Evolutionary conservation across 2,888 invertebrate genomes (phyloP).

Genomic region (Phyto melanocephala): DNA sequence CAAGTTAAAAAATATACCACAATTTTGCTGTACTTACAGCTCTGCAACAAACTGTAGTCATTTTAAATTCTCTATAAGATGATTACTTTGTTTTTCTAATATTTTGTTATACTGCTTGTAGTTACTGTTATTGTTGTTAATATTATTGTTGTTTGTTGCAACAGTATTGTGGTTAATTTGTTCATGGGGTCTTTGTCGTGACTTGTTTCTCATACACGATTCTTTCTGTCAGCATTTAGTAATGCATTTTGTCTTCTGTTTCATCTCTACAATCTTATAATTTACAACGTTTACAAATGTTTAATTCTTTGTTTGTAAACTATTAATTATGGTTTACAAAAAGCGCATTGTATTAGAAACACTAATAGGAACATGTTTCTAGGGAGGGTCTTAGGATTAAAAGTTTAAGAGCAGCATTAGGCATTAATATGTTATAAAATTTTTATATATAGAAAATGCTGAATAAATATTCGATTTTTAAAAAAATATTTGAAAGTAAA

Average conservation of each 20-base stretch:
- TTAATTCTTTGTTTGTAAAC: constrained; percentile 34
- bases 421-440: too few species aligned
- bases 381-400: too few species aligned
- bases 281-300: constrained; percentile 51
- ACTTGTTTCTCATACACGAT: constrained; percentile 75
- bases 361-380: too few species aligned
- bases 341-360: not conserved
- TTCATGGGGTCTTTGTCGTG: constrained; percentile 72
- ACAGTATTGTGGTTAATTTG: constrained; percentile 61
- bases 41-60: too few species aligned
- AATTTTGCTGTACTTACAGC: too few species aligned
- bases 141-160: constrained; percentile 32
- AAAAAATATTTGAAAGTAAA: too few species aligned
- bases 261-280: constrained; percentile 4
- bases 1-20: too few species aligned
- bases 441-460: too few species aligned
- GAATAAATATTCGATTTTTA: too few species aligned
- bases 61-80: constrained; percentile 36
- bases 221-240: constrained; percentile 67
- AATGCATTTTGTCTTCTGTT: constrained; percentile 25
- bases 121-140: constrained; percentile 9
- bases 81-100: not conserved
- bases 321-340: constrained; percentile 42
- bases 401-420: too few species aligned
- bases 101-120: constrained; percentile 27